Conservation (phyloP, 2,797 vertebrate genomes). For the Poecilia picta region DNA sequence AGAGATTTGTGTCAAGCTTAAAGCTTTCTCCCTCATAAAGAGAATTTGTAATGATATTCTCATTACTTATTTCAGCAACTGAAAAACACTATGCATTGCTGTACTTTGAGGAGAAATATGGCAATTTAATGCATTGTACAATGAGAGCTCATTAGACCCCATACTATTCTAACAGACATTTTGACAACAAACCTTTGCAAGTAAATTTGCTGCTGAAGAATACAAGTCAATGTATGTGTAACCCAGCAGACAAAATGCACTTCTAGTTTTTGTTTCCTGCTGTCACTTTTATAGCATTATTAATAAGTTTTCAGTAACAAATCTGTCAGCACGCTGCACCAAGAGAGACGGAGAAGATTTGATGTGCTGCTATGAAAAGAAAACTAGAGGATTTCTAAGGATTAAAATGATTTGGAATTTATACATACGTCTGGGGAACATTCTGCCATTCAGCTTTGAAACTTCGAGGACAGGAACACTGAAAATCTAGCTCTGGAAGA, state of each 20-base stretch:
- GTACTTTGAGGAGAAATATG: background rate
- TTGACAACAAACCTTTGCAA: background rate
- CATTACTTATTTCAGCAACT: background rate
- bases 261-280: background rate
- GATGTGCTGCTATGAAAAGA: background rate
- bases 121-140: background rate
- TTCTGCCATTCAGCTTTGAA: background rate
- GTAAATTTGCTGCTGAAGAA: conserved; percentile 11
- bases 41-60: background rate
- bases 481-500: background rate
- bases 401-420: background rate
- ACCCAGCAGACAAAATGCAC: background rate
- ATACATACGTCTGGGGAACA: background rate
- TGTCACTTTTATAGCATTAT: background rate
- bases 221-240: background rate
- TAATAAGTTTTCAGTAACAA: background rate
- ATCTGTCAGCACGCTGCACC: background rate
- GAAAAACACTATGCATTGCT: background rate
- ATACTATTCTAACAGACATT: background rate
- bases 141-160: background rate
- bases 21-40: background rate
- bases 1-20: background rate
- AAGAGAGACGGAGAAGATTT: background rate
- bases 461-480: background rate
- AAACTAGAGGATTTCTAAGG: background rate